A percentile compares a stretch with the other conserved stretches of the same genome.
These are phyloP conservation scores for Leptonema lineaticorne DNA, from an alignment of 1,140 invertebrate species.

Conservation along the genomic window DNA sequence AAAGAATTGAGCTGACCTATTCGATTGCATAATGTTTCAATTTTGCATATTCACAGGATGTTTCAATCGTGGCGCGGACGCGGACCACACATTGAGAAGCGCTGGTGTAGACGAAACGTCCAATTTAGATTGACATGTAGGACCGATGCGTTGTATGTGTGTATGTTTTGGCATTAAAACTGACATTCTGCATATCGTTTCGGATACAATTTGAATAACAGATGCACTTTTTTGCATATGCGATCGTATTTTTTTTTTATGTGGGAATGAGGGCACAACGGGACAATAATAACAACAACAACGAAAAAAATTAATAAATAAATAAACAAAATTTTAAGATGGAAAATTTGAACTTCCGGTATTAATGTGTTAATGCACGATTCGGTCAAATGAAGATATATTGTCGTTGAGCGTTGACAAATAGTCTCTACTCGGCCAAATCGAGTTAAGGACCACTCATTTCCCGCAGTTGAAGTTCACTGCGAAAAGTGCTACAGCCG, in stretches of 20 bases:
- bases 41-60: too few species aligned
- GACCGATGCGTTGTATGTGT: slow-evolving; percentile 4
- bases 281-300: too few species aligned
- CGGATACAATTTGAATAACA: slow-evolving; percentile 34
- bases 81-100: background rate
- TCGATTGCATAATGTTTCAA: too few species aligned
- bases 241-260: slow-evolving; percentile 10
- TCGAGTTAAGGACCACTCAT: slow-evolving; percentile 19
- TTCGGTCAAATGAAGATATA: slow-evolving; percentile 20
- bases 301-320: background rate
- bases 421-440: slow-evolving; percentile 15
- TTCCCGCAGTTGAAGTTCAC: background rate
- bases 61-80: background rate
- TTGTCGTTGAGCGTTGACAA: slow-evolving; percentile 22
- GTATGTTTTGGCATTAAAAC: slow-evolving; percentile 32
- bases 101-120: slow-evolving; percentile 18
- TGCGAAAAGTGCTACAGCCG: background rate
- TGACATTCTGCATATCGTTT: slow-evolving; percentile 31
- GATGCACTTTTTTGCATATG: slow-evolving; percentile 32
- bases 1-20: too few species aligned
- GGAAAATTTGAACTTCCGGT: too few species aligned
- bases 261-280: background rate
- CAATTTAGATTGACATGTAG: slow-evolving; percentile 37
- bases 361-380: too few species aligned
- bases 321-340: background rate